These are phyloP conservation scores for Lepas anatifera DNA, from an alignment of 2,888 invertebrate species.

Conservation along the genomic window DNA sequence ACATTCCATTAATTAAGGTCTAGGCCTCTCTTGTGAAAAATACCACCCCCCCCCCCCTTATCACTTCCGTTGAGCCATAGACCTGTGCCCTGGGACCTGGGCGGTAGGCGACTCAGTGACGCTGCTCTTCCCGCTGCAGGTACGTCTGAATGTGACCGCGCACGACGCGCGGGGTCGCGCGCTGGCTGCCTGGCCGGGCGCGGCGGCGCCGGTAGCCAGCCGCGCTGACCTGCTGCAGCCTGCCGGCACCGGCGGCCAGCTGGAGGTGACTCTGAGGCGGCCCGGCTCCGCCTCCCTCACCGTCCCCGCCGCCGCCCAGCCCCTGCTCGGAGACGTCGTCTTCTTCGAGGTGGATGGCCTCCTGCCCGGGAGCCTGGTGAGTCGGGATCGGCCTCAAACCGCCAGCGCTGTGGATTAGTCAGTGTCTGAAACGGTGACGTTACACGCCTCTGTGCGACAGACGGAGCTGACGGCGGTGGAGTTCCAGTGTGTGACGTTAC, in stretches of 20 bases:
- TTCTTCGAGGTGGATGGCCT: not conserved
- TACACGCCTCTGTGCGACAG: no score
- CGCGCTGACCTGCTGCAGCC: conserved; percentile 2
- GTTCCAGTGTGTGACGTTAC: not conserved
- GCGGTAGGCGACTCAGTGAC: no score
- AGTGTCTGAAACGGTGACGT: no score
- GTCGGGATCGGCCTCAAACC: no score
- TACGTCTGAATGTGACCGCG: not conserved
- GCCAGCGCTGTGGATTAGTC: no score
- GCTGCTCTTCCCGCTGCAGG: not conserved
- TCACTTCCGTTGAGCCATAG: no score
- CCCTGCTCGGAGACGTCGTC: not conserved
- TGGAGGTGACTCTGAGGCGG: not conserved
- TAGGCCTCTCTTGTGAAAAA: no score
- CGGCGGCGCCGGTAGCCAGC: not conserved
- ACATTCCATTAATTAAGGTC: no score
- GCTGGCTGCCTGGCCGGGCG: not conserved
- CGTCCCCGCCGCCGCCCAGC: not conserved
- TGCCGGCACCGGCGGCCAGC: not conserved
- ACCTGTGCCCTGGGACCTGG: no score
- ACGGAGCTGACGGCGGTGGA: no score
- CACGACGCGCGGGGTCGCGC: conserved; percentile 2
- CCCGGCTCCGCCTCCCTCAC: not conserved
- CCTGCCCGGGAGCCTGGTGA: not conserved
- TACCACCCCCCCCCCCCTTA: no score